A percentile compares a stretch with the other conserved stretches of the same genome.
phyloP scores from a whole-genome alignment of 2,797 vertebrate species.

The Macrochelys suwanniensis region DNA sequence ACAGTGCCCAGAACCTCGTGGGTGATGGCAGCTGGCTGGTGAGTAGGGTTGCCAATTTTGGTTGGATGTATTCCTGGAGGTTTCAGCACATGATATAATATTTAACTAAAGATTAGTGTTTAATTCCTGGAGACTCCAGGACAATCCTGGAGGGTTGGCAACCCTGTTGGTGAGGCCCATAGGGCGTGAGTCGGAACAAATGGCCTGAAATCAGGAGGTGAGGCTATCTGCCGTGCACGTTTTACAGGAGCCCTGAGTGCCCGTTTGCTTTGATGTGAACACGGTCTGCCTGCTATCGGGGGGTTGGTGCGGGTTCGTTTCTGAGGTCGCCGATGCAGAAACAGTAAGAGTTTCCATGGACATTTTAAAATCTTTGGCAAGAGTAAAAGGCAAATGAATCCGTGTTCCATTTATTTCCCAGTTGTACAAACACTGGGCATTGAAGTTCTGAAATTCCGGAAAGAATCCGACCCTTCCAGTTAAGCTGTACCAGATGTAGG shows the following conservation, averaged over 20 bases:
- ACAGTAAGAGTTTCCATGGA: slow-evolving; percentile 30
- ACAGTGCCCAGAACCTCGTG: neutral
- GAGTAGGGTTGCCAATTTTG: neutral
- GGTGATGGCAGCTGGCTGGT: neutral
- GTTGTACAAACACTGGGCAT: slow-evolving; percentile 67
- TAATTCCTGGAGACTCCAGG: too few relatives aligned
- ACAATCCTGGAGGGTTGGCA: neutral
- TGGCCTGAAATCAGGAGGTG: neutral
- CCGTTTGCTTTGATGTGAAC: neutral
- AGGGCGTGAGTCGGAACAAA: neutral
- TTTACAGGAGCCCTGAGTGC: neutral
- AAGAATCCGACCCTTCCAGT: slow-evolving; percentile 55
- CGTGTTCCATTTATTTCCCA: slow-evolving; percentile 45
- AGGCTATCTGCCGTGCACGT: neutral
- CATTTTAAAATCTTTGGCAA: slow-evolving; percentile 59
- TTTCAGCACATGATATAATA: too few relatives aligned
- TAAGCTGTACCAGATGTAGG: slow-evolving; percentile 73
- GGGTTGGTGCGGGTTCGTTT: neutral
- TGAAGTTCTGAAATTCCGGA: slow-evolving; percentile 71
- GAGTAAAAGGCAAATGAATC: neutral
- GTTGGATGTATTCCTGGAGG: too few relatives aligned
- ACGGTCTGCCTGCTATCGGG: neutral
- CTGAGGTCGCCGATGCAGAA: slow-evolving; percentile 34
- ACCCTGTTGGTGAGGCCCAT: neutral
- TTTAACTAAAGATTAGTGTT: too few relatives aligned